Evolutionary conservation across 2,113 vertebrate genomes (phyloP).

Genomic region (Gnathonemus echidnorhynchus): DNA sequence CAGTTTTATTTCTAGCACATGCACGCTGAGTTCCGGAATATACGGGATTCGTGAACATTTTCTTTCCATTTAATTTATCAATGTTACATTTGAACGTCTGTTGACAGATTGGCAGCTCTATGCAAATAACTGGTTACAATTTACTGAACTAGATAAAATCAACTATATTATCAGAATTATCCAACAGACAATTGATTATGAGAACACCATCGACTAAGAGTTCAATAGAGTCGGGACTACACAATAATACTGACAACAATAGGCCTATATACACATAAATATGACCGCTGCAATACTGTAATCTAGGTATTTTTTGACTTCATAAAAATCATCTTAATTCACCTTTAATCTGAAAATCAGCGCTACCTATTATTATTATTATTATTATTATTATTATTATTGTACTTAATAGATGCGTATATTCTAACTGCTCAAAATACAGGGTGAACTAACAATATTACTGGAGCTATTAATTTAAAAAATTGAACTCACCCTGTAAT

Average conservation of each 20-base stretch:
- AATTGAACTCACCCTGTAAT: background rate
- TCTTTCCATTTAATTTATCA: background rate
- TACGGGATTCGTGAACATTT: background rate
- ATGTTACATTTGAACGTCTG: background rate
- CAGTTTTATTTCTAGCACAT: background rate
- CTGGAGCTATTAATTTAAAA: background rate
- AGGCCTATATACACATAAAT: background rate
- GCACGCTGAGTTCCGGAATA: too few species aligned
- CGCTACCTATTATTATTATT: background rate
- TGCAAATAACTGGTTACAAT: background rate
- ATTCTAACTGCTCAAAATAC: background rate
- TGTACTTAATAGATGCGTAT: background rate
- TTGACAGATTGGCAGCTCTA: background rate
- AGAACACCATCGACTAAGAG: background rate
- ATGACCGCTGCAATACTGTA: background rate
- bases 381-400: background rate
- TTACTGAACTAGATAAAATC: background rate
- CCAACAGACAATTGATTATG: too few species aligned
- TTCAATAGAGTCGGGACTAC: background rate
- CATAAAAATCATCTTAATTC: background rate
- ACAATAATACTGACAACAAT: background rate
- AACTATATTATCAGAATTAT: background rate
- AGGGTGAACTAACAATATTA: background rate
- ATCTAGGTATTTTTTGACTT: background rate
- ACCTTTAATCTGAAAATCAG: background rate